These are phyloP conservation scores for Glaucomys volans DNA, from an alignment of 2,113 vertebrate genomes.

Conservation along the genomic window DNA sequence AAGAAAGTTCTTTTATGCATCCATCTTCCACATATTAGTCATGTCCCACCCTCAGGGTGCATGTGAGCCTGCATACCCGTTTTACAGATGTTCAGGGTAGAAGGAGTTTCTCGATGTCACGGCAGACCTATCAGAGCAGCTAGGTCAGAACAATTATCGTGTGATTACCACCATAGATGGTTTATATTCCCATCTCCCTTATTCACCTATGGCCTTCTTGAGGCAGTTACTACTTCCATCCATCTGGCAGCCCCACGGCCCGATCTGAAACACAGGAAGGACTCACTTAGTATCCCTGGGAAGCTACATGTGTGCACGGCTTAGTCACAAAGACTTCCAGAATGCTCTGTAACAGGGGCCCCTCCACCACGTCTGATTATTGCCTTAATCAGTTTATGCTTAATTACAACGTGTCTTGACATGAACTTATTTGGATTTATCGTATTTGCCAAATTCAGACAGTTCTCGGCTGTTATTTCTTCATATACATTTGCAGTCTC, in stretches of 20 bases:
- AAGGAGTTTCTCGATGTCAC: background rate
- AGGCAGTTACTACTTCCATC: background rate
- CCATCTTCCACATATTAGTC: background rate
- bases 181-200: background rate
- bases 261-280: background rate
- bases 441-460: background rate
- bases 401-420: background rate
- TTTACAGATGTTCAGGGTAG: background rate
- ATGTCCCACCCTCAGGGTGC: background rate
- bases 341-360: fast-evolving
- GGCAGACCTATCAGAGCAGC: background rate
- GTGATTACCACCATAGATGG: fast-evolving
- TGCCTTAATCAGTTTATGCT: background rate
- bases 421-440: background rate
- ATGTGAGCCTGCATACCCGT: background rate
- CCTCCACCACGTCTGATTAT: background rate
- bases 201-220: background rate
- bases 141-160: too few species aligned
- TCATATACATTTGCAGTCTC: background rate
- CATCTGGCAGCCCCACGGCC: background rate
- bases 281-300: background rate
- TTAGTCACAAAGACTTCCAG: too few species aligned
- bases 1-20: background rate
- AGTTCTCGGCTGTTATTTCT: background rate
- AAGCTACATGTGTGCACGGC: too few species aligned